Evolutionary conservation across 2,888 invertebrate genomes (phyloP).

Genomic region (Tridacna crocea): DNA sequence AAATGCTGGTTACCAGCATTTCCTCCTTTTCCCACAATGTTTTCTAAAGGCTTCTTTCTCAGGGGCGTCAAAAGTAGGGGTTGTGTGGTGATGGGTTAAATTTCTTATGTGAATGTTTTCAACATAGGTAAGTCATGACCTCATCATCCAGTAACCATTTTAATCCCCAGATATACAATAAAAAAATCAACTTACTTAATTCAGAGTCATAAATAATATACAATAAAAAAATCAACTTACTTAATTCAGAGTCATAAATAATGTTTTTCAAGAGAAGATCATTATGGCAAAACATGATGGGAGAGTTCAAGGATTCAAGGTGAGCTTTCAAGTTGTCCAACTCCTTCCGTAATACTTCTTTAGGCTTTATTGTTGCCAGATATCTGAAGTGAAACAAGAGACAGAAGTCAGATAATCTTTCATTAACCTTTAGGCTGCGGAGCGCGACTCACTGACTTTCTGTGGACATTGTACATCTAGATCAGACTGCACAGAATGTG

Average conservation of each 20-base stretch:
- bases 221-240: constrained; percentile 60
- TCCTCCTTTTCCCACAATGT: too few relatives aligned
- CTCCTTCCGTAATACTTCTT: constrained; percentile 70
- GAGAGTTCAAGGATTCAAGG: constrained; percentile 87
- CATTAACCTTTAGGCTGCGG: not conserved
- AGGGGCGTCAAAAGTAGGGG: too few relatives aligned
- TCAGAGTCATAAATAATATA: constrained; percentile 89
- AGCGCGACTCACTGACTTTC: too few relatives aligned
- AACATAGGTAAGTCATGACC: too few relatives aligned
- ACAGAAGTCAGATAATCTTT: not conserved
- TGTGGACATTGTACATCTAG: too few relatives aligned
- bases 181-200: constrained; percentile 69
- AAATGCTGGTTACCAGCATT: too few relatives aligned
- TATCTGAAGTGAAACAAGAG: constrained; percentile 58
- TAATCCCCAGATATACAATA: not conserved
- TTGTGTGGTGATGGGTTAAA: too few relatives aligned
- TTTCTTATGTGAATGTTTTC: too few relatives aligned
- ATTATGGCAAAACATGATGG: constrained; percentile 97
- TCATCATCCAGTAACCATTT: not conserved
- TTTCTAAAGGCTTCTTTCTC: too few relatives aligned
- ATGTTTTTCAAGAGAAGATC: constrained; percentile 98
- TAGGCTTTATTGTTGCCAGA: constrained; percentile 58
- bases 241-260: constrained; percentile 89
- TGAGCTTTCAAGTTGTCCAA: constrained; percentile 88
- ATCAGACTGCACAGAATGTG: too few relatives aligned